Evolutionary conservation across 1,140 invertebrate genomes (phyloP), one percentile per base, ranked within the genome.

Genomic region (Bradynema listronoti): DNA sequence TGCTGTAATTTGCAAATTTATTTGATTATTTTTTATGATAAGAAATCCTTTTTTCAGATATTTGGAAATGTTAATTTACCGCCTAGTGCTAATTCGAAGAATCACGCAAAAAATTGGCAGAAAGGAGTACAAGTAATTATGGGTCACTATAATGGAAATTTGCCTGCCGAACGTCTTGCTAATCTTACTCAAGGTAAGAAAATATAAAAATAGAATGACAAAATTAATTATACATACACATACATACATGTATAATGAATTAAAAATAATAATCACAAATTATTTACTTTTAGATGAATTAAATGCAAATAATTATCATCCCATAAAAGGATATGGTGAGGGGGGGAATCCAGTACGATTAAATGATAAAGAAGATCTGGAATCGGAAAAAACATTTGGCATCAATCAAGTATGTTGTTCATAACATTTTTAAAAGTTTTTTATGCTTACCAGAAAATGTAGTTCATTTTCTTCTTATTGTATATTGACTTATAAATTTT

Each of bases 371-470:
- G 74, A 77, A 34, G 77, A 78, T 42, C 39, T 49, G 29, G 27
- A 62, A 30, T 66, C 74, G n/a, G 65, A 77, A n/a, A 59, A 72
- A 11, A 71, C 69, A 5, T 77, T 76, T 33, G 69, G 59, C 7
- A 73, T 77, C 14, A 77, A 77, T 52, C 93, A 99, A 81, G 98
- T 98, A 80, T 96, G 96, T 82, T 11, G 36, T 39, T 11, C 36
- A 39, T 11, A 39, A 39, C 36, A 39, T 39, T 39, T 39, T 39
- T 39, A 39, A 19, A 19, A 11, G 36, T n/a, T n/a, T n/a, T n/a
- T n/a, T n/a, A n/a, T n/a, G n/a, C n/a, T n/a, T n/a, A n/a, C n/a
- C n/a, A n/a, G n/a, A n/a, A n/a, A n/a, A n/a, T n/a, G n/a, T n/a
- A n/a, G n/a, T n/a, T n/a, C n/a, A n/a, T n/a, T n/a, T n/a, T n/a